Percentiles rank a stretch among this genome's conserved stretches.
These are phyloP conservation scores for Papilio gigon DNA, from an alignment of 2,888 invertebrate genomes.

Conservation along the genomic window DNA sequence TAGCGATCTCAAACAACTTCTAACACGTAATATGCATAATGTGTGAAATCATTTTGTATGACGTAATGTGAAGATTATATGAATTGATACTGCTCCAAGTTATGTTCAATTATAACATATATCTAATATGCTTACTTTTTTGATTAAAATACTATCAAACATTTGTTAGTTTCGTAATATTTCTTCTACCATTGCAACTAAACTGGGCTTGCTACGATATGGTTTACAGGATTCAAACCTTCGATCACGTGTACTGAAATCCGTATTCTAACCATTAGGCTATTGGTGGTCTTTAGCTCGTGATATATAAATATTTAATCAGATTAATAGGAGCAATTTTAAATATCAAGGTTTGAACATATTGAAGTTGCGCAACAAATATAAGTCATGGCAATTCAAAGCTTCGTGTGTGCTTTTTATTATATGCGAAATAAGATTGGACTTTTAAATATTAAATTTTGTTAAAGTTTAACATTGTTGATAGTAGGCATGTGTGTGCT, in stretches of 20 bases:
- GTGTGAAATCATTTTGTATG: neutral
- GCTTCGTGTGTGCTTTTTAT: neutral
- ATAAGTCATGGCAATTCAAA: neutral
- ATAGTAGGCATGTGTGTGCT: too few relatives aligned
- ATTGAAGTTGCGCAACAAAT: neutral
- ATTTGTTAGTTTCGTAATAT: too few relatives aligned
- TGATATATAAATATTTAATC: slow-evolving; percentile 3
- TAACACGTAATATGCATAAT: too few relatives aligned
- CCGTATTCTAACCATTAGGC: too few relatives aligned
- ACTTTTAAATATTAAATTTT: neutral
- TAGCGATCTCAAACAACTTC: neutral
- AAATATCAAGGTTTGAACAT: slow-evolving; percentile 33
- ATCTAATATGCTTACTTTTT: too few relatives aligned
- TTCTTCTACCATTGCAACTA: too few relatives aligned
- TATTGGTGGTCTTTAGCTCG: too few relatives aligned
- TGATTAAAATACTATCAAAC: too few relatives aligned
- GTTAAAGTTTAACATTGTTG: neutral
- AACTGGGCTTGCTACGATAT: too few relatives aligned
- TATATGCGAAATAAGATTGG: neutral
- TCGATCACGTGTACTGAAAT: too few relatives aligned
- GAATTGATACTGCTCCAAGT: neutral
- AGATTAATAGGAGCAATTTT: neutral
- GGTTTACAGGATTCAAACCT: too few relatives aligned
- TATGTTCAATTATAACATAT: neutral
- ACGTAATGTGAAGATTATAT: neutral